Evolutionary conservation across 23 tunicate species (phyloP), one percentile per base, ranked within the genome.

Genomic region (Halocynthia roretzi): DNA sequence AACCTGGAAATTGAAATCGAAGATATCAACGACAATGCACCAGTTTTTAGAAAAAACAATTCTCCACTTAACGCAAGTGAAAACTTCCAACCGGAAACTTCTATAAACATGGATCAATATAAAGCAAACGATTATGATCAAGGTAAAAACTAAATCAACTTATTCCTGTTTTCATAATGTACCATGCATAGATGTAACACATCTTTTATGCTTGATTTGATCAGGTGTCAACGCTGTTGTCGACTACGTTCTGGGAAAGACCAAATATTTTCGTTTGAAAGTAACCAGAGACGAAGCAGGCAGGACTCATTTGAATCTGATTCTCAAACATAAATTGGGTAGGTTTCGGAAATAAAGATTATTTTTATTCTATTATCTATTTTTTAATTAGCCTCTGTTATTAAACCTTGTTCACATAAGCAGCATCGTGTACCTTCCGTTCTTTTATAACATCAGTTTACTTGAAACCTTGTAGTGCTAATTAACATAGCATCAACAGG

Each of bases 211-310:
- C 31, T 17, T 80, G 14, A 11, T 44, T 70, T 54, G 62, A 51
- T 22, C 71, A 86, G 91, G 91, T 15, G 80, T 80, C 72, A 86
- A 86, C 68, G 80, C 91, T 63, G 50, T 40, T 20, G 40, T 86
- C 22, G 48, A 31, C 52, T 86, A 86, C 69, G 48, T 53, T 15
- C 49, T 86, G 71, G 69, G 72, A 14, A 11, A 9, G 70, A 80
- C 54, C 70, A 68, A 76, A 19, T 74, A 65, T 72, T 86, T 86
- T 58, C 54, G 20, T 5, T 23, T 86, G 15, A 56, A 68, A 8
- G 60, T 75, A 51, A 65, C 53, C 61, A 7, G 62, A 44, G 81
- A 78, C 60, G 82, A 58, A 67, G 61, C 72, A 1, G 81, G 81
- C 53, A 54, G 18, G 11, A 53, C 91, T 14, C 85, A 76, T 31